Conservation (phyloP, 2,888 invertebrate genomes). For the Chymomyza amoena region DNA sequence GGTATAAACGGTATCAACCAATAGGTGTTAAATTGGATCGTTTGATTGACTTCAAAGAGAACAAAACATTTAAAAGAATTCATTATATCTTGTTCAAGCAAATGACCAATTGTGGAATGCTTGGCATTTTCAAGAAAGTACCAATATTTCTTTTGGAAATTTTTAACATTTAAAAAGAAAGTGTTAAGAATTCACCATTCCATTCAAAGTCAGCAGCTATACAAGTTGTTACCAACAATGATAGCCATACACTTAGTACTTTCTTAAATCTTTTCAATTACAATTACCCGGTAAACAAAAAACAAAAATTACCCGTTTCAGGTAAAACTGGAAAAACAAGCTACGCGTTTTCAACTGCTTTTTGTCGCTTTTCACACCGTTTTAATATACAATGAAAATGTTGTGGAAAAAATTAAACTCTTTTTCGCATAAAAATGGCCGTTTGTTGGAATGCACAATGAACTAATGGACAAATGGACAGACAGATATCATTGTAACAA, state of each 20-base stretch:
- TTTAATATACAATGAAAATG: constrained; percentile 15
- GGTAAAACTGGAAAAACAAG: constrained; percentile 2
- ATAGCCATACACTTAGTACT: background rate
- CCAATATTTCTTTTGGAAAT: background rate
- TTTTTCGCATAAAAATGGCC: background rate
- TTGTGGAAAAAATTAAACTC: constrained; percentile 1
- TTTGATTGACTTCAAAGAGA: too few species aligned
- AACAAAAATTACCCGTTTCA: constrained; percentile 31
- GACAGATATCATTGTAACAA: constrained; percentile 1
- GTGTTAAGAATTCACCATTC: background rate
- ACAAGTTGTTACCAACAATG: background rate
- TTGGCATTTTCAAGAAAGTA: background rate
- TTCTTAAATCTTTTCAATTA: constrained; percentile 16
- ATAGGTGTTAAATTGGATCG: too few species aligned
- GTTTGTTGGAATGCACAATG: background rate
- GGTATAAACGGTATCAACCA: too few species aligned
- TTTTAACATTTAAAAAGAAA: background rate
- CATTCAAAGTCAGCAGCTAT: background rate
- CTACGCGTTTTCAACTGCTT: background rate
- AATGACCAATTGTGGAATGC: too few species aligned
- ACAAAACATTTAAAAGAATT: too few species aligned
- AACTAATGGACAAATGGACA: background rate
- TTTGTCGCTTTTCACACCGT: constrained; percentile 33
- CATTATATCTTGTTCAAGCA: too few species aligned
- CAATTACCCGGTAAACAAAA: constrained; percentile 35